Conservation (phyloP, 1,140 invertebrate species). For the Drosophila repleta region DNA sequence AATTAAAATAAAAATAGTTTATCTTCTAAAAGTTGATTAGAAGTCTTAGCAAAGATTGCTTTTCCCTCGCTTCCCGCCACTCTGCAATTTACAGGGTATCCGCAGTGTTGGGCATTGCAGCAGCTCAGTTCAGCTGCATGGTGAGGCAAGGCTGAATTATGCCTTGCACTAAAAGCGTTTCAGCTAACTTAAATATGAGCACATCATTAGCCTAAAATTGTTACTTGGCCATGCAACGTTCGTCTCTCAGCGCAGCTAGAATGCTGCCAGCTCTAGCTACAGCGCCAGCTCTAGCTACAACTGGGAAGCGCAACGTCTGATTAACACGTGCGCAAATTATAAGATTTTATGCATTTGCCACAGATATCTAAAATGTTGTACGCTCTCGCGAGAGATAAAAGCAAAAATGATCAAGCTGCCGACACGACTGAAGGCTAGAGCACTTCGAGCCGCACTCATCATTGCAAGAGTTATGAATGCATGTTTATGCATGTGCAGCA, state of each 20-base stretch:
- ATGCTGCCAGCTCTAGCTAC: neutral
- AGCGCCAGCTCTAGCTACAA: constrained; percentile 26
- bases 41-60: too few relatives aligned
- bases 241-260: constrained; percentile 1
- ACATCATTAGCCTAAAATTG: constrained; percentile 83
- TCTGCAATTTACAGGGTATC: constrained; percentile 27
- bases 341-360: constrained; percentile 82
- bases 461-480: constrained; percentile 61
- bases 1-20: too few relatives aligned
- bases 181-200: constrained; percentile 82
- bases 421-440: constrained; percentile 23
- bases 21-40: too few relatives aligned
- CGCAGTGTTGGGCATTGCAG: neutral
- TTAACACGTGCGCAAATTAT: constrained; percentile 82
- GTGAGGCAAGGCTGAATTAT: constrained; percentile 57
- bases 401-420: constrained; percentile 69
- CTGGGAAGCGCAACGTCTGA: constrained; percentile 66
- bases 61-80: neutral
- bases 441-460: constrained; percentile 25
- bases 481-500: constrained; percentile 74
- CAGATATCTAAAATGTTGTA: constrained; percentile 69
- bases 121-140: neutral
- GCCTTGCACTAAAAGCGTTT: constrained; percentile 77
- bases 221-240: constrained; percentile 57
- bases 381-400: constrained; percentile 62